Percentiles rank a stretch among this genome's conserved stretches.
Conservation (phyloP, 1,140 invertebrate species). For the Conopomorpha cramerella region DNA sequence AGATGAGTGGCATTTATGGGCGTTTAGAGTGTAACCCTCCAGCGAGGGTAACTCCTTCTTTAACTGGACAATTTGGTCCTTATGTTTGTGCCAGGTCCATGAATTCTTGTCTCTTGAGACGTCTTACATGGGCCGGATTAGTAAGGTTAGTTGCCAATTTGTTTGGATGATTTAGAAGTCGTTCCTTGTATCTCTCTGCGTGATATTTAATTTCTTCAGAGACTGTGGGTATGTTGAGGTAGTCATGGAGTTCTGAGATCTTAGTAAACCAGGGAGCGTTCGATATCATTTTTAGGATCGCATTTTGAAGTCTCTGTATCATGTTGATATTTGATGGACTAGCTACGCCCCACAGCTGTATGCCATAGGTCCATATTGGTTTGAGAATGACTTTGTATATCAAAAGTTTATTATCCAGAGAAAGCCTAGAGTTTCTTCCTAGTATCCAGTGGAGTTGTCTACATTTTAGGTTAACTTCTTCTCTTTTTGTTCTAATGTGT, state of each 20-base stretch:
- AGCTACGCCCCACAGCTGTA: slow-evolving; percentile 20
- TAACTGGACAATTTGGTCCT: too few species aligned
- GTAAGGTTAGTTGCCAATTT: not conserved
- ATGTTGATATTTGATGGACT: slow-evolving; percentile 14
- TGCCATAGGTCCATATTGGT: slow-evolving; percentile 26
- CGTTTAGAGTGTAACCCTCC: too few species aligned
- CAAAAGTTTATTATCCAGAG: slow-evolving; percentile 19
- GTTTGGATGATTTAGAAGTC: not conserved
- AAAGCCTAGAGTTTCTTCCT: slow-evolving; percentile 11
- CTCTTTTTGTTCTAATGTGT: slow-evolving; percentile 7
- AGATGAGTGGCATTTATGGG: too few species aligned
- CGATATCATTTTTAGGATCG: not conserved
- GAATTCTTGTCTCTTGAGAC: too few species aligned
- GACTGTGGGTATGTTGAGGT: not conserved
- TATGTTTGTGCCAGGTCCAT: too few species aligned
- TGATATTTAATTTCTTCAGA: not conserved
- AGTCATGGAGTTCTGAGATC: not conserved
- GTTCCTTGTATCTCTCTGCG: not conserved
- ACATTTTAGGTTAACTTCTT: slow-evolving; percentile 5
- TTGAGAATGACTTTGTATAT: slow-evolving; percentile 21
- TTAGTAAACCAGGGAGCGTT: slow-evolving; percentile 3
- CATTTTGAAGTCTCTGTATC: slow-evolving; percentile 11
- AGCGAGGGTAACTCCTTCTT: too few species aligned
- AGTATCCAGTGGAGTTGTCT: slow-evolving; percentile 14
- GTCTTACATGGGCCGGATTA: too few species aligned